A percentile compares a stretch with the other conserved stretches of the same genome.
These are phyloP conservation scores for Cosmia trapezina DNA, from an alignment of 2,888 invertebrate species.

Conservation along the genomic window DNA sequence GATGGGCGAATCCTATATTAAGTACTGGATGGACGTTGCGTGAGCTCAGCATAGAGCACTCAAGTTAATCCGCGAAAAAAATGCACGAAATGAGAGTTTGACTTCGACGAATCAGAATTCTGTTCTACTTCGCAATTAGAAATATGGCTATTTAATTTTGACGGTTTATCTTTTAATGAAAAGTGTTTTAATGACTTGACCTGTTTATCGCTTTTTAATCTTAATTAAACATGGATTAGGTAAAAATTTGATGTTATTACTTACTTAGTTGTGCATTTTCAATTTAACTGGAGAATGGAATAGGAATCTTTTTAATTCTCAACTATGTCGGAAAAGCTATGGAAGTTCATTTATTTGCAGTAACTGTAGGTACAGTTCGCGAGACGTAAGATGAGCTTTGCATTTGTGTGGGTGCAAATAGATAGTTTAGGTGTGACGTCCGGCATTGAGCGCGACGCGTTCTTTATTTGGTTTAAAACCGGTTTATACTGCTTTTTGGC, in stretches of 20 bases:
- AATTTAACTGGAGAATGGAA: no score
- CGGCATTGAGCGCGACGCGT: no score
- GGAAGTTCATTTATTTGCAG: neutral
- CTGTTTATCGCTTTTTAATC: constrained; percentile 13
- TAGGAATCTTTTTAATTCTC: neutral
- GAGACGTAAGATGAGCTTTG: no score
- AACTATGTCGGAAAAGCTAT: neutral
- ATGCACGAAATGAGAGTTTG: neutral
- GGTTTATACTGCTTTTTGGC: no score
- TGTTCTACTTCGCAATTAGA: neutral
- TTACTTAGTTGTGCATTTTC: neutral
- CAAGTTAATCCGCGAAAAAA: neutral
- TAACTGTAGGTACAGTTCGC: no score
- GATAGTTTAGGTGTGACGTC: no score
- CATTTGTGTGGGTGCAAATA: no score
- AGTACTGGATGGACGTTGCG: no score
- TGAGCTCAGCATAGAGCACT: no score
- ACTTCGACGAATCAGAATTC: neutral
- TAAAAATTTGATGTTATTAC: constrained; percentile 16
- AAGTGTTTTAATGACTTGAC: constrained; percentile 4
- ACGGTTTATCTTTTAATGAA: constrained; percentile 6
- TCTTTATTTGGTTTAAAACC: no score
- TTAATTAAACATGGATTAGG: neutral
- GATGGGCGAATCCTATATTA: no score
- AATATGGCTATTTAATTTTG: neutral